Evolutionary conservation across 2,113 vertebrate species (phyloP).

Genomic region (Oryctolagus cuniculus): DNA sequence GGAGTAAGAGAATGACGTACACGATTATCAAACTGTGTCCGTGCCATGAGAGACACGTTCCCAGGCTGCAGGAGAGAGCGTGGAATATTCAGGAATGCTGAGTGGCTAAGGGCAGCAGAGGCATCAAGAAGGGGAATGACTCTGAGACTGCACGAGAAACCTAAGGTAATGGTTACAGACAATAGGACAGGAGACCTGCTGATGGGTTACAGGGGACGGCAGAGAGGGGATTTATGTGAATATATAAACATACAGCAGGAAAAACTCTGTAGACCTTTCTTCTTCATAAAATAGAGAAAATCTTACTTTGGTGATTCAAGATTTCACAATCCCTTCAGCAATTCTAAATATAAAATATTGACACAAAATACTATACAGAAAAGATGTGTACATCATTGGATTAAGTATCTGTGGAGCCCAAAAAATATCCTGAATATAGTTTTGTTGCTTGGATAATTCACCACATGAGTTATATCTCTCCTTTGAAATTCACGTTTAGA

Average conservation of each 20-base stretch:
- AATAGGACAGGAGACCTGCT: neutral
- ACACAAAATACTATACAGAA: neutral
- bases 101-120: neutral
- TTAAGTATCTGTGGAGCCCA: neutral
- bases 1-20: neutral
- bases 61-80: neutral
- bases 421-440: neutral
- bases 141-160: neutral
- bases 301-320: neutral
- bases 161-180: neutral
- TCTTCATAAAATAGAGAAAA: neutral
- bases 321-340: neutral
- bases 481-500: conserved; percentile 38
- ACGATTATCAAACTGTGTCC: neutral
- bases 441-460: neutral
- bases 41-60: neutral
- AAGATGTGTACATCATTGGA: neutral
- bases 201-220: neutral
- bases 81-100: neutral
- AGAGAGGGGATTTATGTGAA: neutral
- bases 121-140: neutral
- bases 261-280: neutral
- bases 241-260: neutral
- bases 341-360: conserved; percentile 34
- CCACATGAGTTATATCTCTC: neutral